These are phyloP conservation scores for Drosophila cracens DNA, from an alignment of 2,888 invertebrate genomes.

Conservation along the genomic window DNA sequence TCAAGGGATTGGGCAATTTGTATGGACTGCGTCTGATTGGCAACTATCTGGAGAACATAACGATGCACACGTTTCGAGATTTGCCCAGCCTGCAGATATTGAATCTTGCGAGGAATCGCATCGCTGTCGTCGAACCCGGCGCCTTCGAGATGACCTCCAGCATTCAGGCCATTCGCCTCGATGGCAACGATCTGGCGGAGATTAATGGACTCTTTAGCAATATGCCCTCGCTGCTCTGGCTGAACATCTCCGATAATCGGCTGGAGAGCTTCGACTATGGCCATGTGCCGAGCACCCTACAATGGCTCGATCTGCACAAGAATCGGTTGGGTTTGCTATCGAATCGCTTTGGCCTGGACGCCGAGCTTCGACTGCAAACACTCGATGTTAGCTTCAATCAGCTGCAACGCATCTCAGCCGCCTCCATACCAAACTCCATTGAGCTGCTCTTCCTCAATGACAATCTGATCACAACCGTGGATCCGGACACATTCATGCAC, in stretches of 20 bases:
- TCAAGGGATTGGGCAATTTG: conserved; percentile 93
- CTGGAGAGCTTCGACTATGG: conserved; percentile 95
- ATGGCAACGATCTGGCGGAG: conserved; percentile 93
- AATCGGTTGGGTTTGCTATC: conserved; percentile 93
- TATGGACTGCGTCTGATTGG: conserved; percentile 95
- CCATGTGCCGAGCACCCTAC: conserved; percentile 91
- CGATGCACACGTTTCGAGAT: conserved; percentile 91
- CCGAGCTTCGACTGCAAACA: conserved; percentile 91
- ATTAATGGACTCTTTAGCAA: conserved; percentile 93
- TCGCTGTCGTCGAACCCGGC: conserved; percentile 91
- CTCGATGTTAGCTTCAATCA: conserved; percentile 96
- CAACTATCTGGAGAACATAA: conserved; percentile 93
- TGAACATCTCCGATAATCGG: conserved; percentile 96
- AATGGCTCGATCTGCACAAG: conserved; percentile 95
- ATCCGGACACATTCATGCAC: conserved; percentile 94
- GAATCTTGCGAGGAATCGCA: conserved; percentile 94
- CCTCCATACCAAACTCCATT: conserved; percentile 92
- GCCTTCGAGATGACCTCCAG: conserved; percentile 92
- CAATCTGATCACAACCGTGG: conserved; percentile 93
- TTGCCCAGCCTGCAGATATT: conserved; percentile 93
- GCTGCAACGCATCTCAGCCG: conserved; percentile 90
- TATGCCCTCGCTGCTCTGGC: conserved; percentile 93
- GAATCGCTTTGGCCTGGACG: conserved; percentile 89
- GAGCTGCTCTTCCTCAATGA: conserved; percentile 95
- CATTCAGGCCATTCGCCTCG: conserved; percentile 93